A percentile compares a stretch with the other conserved stretches of the same genome.
Evolutionary conservation across 2,797 vertebrate genomes (phyloP).

Genomic region (Phrynocephalus guinanensis): DNA sequence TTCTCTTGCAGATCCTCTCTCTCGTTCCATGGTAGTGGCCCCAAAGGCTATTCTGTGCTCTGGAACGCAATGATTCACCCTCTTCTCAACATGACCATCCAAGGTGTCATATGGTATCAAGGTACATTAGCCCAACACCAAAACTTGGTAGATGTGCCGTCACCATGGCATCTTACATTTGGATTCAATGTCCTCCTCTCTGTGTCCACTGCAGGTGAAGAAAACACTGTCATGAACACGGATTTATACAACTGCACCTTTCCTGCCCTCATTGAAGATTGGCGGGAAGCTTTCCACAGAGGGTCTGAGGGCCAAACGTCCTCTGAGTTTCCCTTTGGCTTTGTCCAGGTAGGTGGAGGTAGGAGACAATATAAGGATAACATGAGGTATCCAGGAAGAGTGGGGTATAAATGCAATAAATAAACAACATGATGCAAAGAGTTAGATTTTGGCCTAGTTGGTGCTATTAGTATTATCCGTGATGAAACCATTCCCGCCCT

Average conservation of each 20-base stretch:
- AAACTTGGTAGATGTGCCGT: not conserved
- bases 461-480: not conserved
- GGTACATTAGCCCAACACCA: slow-evolving; percentile 74
- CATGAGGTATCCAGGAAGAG: not conserved
- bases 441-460: not conserved
- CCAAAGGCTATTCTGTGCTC: slow-evolving; percentile 74
- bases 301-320: slow-evolving; percentile 84
- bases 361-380: not conserved
- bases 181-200: not conserved
- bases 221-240: slow-evolving; percentile 78
- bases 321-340: slow-evolving; percentile 89
- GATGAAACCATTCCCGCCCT: not conserved
- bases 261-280: slow-evolving; percentile 89
- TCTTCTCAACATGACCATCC: slow-evolving; percentile 88
- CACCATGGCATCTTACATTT: not conserved
- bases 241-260: slow-evolving; percentile 90
- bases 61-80: slow-evolving; percentile 97
- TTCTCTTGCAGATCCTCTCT: slow-evolving; percentile 35
- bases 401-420: not conserved
- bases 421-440: not conserved
- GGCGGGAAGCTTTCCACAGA: slow-evolving; percentile 85
- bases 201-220: slow-evolving; percentile 80
- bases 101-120: slow-evolving; percentile 94
- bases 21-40: not conserved
- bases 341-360: slow-evolving; percentile 86